Conservation (phyloP, 2,113 vertebrate genomes). For the Pelmatolapia mariae region DNA sequence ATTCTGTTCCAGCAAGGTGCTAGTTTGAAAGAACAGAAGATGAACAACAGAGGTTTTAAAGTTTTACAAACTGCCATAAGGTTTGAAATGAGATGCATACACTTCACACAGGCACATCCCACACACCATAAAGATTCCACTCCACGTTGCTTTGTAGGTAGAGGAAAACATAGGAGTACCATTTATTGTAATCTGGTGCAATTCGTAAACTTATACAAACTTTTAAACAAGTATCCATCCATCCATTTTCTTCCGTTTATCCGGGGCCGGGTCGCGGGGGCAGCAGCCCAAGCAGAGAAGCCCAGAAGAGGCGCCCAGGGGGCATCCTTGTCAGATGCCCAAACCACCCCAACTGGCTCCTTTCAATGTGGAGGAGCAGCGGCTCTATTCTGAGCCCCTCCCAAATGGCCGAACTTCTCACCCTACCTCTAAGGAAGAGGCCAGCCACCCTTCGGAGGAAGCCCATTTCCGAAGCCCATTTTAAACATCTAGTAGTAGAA, state of each 20-base stretch:
- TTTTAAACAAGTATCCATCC: background rate
- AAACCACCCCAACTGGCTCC: background rate
- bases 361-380: background rate
- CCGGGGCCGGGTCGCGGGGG: rapidly evolving
- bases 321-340: background rate
- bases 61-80: background rate
- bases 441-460: background rate
- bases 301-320: background rate
- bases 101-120: background rate
- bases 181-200: background rate
- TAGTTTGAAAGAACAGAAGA: background rate
- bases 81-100: background rate
- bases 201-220: background rate
- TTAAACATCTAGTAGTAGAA: background rate
- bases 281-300: background rate
- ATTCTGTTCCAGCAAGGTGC: background rate
- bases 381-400: background rate
- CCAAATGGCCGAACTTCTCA: background rate
- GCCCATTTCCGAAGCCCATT: rapidly evolving
- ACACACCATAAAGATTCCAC: background rate
- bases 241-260: background rate
- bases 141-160: background rate
- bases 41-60: background rate
- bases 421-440: background rate
- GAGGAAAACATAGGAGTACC: background rate